A percentile compares a stretch with the other conserved stretches of the same genome.
phyloP scores from a whole-genome alignment of 2,888 invertebrate genomes.

The Orthonychiurus folsomi region DNA sequence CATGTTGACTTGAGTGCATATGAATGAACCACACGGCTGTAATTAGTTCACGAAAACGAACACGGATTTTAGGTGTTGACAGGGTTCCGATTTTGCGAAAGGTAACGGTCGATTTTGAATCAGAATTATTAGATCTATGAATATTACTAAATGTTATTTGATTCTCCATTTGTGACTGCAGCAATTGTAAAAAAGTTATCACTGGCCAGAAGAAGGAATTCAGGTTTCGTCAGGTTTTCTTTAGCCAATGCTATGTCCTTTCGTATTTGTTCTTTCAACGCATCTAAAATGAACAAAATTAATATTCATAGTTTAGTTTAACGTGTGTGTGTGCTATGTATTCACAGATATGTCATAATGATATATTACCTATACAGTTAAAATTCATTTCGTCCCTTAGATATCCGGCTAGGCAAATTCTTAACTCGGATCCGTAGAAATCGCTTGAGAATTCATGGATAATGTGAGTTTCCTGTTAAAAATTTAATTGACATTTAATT shows the following conservation, averaged over 20 bases:
- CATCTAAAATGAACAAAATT: constrained; percentile 49
- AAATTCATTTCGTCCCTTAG: constrained; percentile 78
- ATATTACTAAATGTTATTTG: too few species aligned
- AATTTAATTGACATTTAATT: constrained; percentile 8
- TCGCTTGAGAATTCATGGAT: constrained; percentile 71
- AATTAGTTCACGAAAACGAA: too few species aligned
- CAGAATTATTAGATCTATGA: too few species aligned
- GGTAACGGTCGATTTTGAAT: too few species aligned
- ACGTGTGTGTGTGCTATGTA: too few species aligned
- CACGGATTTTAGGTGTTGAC: too few species aligned
- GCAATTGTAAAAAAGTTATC: constrained; percentile 13
- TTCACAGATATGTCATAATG: too few species aligned
- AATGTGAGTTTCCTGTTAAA: constrained; percentile 79
- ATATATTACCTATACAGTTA: constrained; percentile 53
- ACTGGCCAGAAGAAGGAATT: constrained; percentile 42
- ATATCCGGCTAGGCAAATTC: constrained; percentile 70
- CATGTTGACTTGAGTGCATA: too few species aligned
- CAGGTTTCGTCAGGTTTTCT: constrained; percentile 52
- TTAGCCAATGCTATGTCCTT: constrained; percentile 66
- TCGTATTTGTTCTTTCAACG: constrained; percentile 65
- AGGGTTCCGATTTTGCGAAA: too few species aligned
- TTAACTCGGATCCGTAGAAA: constrained; percentile 74
- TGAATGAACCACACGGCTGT: too few species aligned
- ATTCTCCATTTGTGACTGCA: constrained; percentile 6
- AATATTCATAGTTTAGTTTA: not conserved